Evolutionary conservation across 2,797 vertebrate genomes (phyloP), one percentile per base, ranked within the genome.

Genomic region (Centropyge bicolor): DNA sequence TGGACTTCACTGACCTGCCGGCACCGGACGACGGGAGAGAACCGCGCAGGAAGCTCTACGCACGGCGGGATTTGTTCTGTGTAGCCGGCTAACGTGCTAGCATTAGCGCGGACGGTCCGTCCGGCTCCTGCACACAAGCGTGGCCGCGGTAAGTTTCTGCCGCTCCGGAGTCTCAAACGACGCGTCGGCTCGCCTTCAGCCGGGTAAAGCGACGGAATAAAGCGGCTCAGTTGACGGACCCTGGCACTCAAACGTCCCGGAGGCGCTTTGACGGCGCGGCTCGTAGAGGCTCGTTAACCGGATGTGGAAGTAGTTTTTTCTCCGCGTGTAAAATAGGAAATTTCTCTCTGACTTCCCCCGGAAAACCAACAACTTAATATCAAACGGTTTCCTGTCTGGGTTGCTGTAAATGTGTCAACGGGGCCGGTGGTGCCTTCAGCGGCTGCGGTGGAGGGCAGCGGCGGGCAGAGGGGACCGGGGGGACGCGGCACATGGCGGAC

Each of bases 241-340:
- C 54, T 10, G 2, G 1, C 12, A 1, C 62, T 10, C n/a, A 11
- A n/a, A 16, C 2, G 27, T 31, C 27, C 11, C 10, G 20, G 17
- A 1, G 31, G 74, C 74, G 43, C 75, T 35, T 74, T 41, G 74
- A 36, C 71, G 78, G 36, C 13, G 70, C 85, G 79, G 86, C 89
- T 11, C 35, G 74, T 43, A 82, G 79, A 70, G 22, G 76, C 90
- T 69, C 76, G 76, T 74, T 93, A 86, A 95, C 95, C 95, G 95
- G 95, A 95, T 95, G 95, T 95, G 95, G 95, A 95, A 95, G 95
- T 95, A 91, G 94, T 95, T 95, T 95, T 94, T 95, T 95, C 84
- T 85, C 82, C 56, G 89, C 35, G 90, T 89, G 93, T 93, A 92
- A 94, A 95, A 95, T 93, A 93, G 93, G 92, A 92, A 83, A 92